Base-by-base conservation (phyloP, 35 echinoderm and acorn worm species). In the Acanthaster planci region DNA sequence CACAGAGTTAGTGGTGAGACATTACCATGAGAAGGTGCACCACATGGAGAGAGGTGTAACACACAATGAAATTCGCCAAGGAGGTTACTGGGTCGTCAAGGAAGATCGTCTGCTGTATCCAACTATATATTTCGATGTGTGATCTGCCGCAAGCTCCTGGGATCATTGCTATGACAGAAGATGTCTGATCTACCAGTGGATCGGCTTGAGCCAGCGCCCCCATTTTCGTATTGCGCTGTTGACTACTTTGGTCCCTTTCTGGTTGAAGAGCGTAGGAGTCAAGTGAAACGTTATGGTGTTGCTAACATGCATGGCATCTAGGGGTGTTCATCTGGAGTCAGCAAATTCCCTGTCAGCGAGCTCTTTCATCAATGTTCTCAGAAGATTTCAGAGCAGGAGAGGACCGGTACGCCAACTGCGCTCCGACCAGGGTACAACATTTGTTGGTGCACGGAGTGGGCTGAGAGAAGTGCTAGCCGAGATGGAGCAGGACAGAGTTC, bases 281-380 rank as follows among this genome's bases (percentile, higher is more conserved):
- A 87, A 42, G 60, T 89, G n/a, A 94, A 94, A 38, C 38, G 93
- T 5, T 94, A 90, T 82, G 92, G 92, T 26, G 83, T 44, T 94
- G 1, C 91, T 91, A 56, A 91, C 89, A 2, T 94, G 93, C 30
- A 84, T 88, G 93, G 53, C 92, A 4, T 91, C 84, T 5, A 37
- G 85, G 29, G 84, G 57, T 80, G 81, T 95, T 16, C 93, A 95
- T 84, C 50, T 95, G n/a, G 89, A 95, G 44, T 77, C 89, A 22
- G 82, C 87, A 3, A 35, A 82, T 55, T 67, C 64, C 64, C 40
- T 94, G 16, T 27, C 36, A 8, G 44, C 77, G 1, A 82, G 84
- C 55, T 90, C 83, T 8, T 94, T 94, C 68, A 78, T 94, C 4
- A 94, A 94, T 51, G 84, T 77, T n/a, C 75, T 87, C 31, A 79